Evolutionary conservation across 2,888 invertebrate genomes (phyloP).

Genomic region (Baccha elongata): DNA sequence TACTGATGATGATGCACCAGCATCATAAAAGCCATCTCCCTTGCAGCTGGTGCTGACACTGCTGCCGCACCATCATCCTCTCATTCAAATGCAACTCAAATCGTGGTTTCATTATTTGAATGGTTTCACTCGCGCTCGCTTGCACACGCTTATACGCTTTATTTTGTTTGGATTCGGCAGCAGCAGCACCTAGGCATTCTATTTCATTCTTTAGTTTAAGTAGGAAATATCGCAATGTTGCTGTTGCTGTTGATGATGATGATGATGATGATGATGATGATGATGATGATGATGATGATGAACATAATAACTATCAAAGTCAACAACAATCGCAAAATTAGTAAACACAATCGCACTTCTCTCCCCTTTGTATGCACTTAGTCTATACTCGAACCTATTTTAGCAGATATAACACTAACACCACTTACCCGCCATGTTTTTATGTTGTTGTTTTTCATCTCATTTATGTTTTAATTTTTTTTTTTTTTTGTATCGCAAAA

Average conservation of each 20-base stretch:
- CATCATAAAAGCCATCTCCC: slow-evolving; percentile 36
- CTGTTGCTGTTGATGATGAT: slow-evolving; percentile 24
- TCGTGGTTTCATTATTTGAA: slow-evolving; percentile 70
- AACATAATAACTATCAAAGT: slow-evolving; percentile 71
- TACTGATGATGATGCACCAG: slow-evolving; percentile 41
- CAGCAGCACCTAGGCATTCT: slow-evolving; percentile 4
- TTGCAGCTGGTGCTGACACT: slow-evolving; percentile 26
- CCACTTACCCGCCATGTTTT: neutral
- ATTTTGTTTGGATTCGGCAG: slow-evolving; percentile 29
- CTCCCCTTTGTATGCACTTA: neutral
- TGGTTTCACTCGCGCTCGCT: slow-evolving; percentile 52
- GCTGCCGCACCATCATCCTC: slow-evolving; percentile 30
- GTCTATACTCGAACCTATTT: neutral
- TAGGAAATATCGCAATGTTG: slow-evolving; percentile 1
- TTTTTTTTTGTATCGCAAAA: slow-evolving; percentile 40
- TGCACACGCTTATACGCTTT: slow-evolving; percentile 35
- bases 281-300: slow-evolving; percentile 48
- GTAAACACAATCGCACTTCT: slow-evolving; percentile 49
- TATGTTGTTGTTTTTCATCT: slow-evolving; percentile 21
- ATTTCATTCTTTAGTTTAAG: slow-evolving; percentile 10
- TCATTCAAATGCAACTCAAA: slow-evolving; percentile 67
- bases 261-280: slow-evolving; percentile 68
- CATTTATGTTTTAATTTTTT: neutral
- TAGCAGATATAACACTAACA: neutral
- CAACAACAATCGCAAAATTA: slow-evolving; percentile 71